These are phyloP conservation scores for Dallia pectoralis DNA, from an alignment of 2,797 vertebrate species.

Conservation along the genomic window DNA sequence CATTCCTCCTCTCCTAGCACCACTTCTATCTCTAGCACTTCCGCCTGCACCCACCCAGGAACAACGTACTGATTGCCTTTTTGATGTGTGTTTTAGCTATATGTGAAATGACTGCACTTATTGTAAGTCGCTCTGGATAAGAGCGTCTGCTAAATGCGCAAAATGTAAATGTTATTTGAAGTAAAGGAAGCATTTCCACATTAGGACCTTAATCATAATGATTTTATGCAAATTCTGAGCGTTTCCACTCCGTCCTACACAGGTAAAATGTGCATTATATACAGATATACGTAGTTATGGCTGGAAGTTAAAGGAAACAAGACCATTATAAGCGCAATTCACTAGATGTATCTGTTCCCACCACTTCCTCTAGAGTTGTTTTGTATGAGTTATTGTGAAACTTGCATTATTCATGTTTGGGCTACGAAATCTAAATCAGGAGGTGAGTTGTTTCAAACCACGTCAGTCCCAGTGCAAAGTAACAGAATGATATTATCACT, in stretches of 20 bases:
- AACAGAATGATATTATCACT: not conserved
- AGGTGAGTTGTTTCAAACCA: not conserved
- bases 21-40: too few species aligned
- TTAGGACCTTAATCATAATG: not conserved
- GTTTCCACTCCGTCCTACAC: constrained; percentile 7
- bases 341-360: constrained; percentile 24
- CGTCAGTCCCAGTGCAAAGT: not conserved
- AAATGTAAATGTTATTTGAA: not conserved
- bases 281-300: not conserved
- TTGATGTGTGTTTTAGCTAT: too few species aligned
- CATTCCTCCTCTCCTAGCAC: too few species aligned
- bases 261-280: not conserved
- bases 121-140: too few species aligned
- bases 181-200: not conserved
- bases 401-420: not conserved
- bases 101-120: too few species aligned
- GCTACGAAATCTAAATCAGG: not conserved
- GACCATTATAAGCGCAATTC: constrained; percentile 27
- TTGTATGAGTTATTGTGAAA: not conserved
- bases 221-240: not conserved
- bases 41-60: too few species aligned
- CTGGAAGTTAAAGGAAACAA: constrained; percentile 24
- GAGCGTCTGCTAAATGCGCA: too few species aligned
- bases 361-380: constrained; percentile 35
- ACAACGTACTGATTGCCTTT: too few species aligned